Conservation (phyloP, 2,888 invertebrate genomes). For the Catocala sponsa region DNA sequence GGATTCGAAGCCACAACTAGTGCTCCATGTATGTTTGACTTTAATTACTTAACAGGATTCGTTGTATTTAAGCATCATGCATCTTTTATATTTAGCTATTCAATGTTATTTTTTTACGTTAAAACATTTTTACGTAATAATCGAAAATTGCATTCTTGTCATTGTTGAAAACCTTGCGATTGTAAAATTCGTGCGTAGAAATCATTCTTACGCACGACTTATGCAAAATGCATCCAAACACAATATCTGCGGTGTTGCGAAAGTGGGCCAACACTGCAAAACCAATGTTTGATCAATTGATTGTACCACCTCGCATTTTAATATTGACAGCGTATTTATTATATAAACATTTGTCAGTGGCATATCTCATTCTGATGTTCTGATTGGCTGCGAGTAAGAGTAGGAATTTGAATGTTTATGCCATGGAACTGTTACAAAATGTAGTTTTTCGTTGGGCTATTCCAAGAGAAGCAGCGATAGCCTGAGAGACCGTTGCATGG, state of each 20-base stretch:
- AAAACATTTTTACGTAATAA: not conserved
- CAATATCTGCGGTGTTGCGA: slow-evolving; percentile 41
- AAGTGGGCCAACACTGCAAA: slow-evolving; percentile 43
- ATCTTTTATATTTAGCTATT: too few relatives aligned
- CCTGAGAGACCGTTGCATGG: too few relatives aligned
- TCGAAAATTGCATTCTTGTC: not conserved
- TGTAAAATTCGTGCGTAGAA: slow-evolving; percentile 25
- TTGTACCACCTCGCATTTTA: slow-evolving; percentile 21
- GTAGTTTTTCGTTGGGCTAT: too few relatives aligned
- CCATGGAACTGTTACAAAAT: too few relatives aligned
- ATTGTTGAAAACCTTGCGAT: not conserved
- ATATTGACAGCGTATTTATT: slow-evolving; percentile 24
- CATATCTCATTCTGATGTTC: not conserved
- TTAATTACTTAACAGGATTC: too few relatives aligned
- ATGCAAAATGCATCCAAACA: slow-evolving; percentile 33
- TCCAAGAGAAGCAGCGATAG: too few relatives aligned
- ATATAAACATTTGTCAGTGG: slow-evolving; percentile 10
- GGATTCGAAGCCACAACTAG: too few relatives aligned
- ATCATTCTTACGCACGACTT: slow-evolving; percentile 27
- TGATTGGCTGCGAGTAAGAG: not conserved
- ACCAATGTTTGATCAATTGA: slow-evolving; percentile 38
- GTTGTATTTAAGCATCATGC: too few relatives aligned
- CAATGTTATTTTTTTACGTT: too few relatives aligned
- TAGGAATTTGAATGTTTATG: too few relatives aligned
- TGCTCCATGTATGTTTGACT: too few relatives aligned